phyloP scores from a whole-genome alignment of 1,140 invertebrate genomes.

The Littorina saxatilis region DNA sequence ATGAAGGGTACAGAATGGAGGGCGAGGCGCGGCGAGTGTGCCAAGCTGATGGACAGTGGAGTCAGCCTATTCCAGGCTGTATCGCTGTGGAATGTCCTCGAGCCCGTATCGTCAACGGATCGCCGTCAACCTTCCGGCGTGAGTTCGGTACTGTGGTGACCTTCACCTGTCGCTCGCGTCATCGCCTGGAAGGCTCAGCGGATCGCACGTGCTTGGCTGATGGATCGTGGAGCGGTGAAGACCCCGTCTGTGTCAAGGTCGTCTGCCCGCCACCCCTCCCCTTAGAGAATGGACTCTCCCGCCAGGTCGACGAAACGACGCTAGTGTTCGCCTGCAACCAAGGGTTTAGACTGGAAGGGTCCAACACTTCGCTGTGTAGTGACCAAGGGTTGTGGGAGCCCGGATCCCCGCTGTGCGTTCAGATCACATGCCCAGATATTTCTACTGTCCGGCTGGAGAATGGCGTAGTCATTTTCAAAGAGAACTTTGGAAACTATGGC shows the following conservation, averaged over 20 bases:
- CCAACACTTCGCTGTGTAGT: slow-evolving; percentile 62
- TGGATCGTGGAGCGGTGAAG: slow-evolving; percentile 90
- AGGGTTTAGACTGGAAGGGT: slow-evolving; percentile 67
- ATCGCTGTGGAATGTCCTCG: slow-evolving; percentile 58
- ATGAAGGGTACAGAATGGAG: slow-evolving; percentile 56
- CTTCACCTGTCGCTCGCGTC: slow-evolving; percentile 79
- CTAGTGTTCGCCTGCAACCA: slow-evolving; percentile 58
- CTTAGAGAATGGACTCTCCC: slow-evolving; percentile 85
- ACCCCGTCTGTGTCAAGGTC: slow-evolving; percentile 83
- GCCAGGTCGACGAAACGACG: slow-evolving; percentile 83
- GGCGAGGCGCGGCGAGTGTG: slow-evolving; percentile 80
- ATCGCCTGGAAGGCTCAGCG: slow-evolving; percentile 51
- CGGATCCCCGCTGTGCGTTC: slow-evolving; percentile 82
- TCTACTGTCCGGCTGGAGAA: slow-evolving; percentile 8
- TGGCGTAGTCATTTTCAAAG: slow-evolving; percentile 39
- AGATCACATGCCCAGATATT: slow-evolving; percentile 61
- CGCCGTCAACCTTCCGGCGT: slow-evolving; percentile 28
- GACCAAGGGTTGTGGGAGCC: slow-evolving; percentile 69
- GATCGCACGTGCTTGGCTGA: slow-evolving; percentile 79
- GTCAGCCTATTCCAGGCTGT: slow-evolving; percentile 77
- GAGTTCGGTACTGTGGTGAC: slow-evolving; percentile 45
- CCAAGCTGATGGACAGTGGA: slow-evolving; percentile 87
- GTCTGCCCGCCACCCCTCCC: slow-evolving; percentile 46
- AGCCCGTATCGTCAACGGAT: slow-evolving; percentile 51
- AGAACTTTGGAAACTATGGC: slow-evolving; percentile 34